These are phyloP conservation scores for Hycleus cichorii DNA, from an alignment of 1,140 invertebrate genomes.

Conservation along the genomic window DNA sequence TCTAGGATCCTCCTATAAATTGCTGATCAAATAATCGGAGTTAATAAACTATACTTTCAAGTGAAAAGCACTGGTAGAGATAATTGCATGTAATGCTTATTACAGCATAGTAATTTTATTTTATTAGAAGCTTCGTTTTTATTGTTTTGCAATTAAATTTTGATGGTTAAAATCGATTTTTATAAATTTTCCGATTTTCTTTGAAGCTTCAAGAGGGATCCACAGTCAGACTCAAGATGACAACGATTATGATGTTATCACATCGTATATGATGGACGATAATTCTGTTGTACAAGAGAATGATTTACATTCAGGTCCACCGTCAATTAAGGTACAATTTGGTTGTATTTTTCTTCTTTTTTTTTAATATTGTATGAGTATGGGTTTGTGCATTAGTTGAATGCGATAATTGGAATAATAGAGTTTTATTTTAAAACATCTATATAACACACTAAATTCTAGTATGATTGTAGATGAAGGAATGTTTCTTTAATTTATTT, in stretches of 20 bases:
- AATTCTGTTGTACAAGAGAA: slow-evolving; percentile 75
- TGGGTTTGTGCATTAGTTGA: not conserved
- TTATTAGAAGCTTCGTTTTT: not conserved
- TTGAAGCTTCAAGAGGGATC: slow-evolving; percentile 33
- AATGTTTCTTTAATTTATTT: slow-evolving; percentile 11
- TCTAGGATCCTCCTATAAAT: no score
- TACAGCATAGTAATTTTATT: no score
- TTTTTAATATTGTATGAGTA: not conserved
- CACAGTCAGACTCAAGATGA: slow-evolving; percentile 53
- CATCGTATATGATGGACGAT: slow-evolving; percentile 66
- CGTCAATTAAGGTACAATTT: slow-evolving; percentile 71
- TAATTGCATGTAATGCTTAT: no score
- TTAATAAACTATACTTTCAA: no score
- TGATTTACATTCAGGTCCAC: slow-evolving; percentile 62
- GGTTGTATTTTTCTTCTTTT: not conserved
- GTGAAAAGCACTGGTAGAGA: no score
- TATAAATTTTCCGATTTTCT: not conserved
- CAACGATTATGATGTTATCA: slow-evolving; percentile 78
- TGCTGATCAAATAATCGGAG: no score
- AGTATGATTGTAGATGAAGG: not conserved
- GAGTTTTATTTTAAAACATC: not conserved
- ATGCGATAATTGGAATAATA: not conserved
- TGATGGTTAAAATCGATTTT: not conserved
- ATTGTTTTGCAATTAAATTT: not conserved
- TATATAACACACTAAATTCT: not conserved